Conservation (phyloP, 1,140 invertebrate species). For the Lutraria rhynchaena region DNA sequence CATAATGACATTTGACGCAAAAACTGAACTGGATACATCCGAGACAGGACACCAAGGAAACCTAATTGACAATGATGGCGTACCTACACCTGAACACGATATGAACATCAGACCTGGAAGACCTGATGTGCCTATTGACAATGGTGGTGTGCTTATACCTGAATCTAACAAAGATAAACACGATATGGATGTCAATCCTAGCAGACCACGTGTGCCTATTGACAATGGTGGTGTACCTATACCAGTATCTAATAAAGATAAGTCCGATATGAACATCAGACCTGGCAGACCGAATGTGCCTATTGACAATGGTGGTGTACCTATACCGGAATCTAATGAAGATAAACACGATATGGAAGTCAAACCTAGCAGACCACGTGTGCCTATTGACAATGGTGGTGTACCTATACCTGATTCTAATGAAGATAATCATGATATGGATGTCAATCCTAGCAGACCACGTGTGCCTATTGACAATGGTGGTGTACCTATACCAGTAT, state of each 20-base stretch:
- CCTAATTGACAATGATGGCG: background rate
- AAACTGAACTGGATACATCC: background rate
- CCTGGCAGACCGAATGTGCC: background rate
- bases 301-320: background rate
- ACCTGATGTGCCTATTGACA: background rate
- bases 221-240: slow-evolving; percentile 10
- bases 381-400: background rate
- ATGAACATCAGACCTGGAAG: background rate
- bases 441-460: background rate
- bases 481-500: background rate
- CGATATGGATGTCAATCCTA: background rate
- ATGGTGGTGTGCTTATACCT: background rate
- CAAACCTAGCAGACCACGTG: slow-evolving; percentile 4
- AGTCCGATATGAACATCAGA: too few species aligned
- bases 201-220: background rate
- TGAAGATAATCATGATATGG: background rate
- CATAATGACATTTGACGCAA: background rate
- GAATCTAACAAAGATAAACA: background rate
- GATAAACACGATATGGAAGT: too few species aligned
- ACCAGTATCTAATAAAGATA: too few species aligned
- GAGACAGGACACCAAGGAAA: background rate
- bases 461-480: background rate
- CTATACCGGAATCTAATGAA: background rate
- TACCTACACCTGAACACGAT: background rate
- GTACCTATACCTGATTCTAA: too few species aligned